Base-by-base conservation (phyloP, 2,113 vertebrate genomes). In the Syngnathus floridae region DNA sequence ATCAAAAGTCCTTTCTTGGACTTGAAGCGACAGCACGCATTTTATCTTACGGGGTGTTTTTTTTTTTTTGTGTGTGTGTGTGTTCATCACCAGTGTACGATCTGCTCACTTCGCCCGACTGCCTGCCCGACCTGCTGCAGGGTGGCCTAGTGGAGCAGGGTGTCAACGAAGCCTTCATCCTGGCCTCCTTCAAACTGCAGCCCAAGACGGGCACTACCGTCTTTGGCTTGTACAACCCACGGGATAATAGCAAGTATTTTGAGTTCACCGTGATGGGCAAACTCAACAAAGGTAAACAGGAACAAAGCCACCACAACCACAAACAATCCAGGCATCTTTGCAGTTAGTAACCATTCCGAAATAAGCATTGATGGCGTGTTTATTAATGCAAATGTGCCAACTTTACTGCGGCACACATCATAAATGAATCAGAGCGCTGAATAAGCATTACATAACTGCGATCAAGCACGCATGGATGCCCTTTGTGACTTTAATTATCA, bases 181-280 rank as follows among this genome's bases (percentile, higher is more conserved):
- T 98, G 2, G 79, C 93, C 67, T 87, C 94, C 19, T 95, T 99
- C 86, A 94, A 91, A 83, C 77, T 99, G 69, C 97, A 95, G 76
- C 90, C 93, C 0, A 95, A 93, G 84, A 92, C 92, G 38, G 93
- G 94, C 58, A 91, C 91, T 77, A 91, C 91, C 2, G 54, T 99
- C 75, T 97, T 98, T 35, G 89, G 93, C 60, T 87, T 99, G 37
- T 94, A 95, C 84, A 95, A 94, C 2, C 90, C 94, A 4, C 75
- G 79, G 67, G 94, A 97, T 86, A 94, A 92, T 87, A 96, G 88
- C 88, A 98, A 95, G 70, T 94, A 96, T 87, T 95, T 99, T 87
- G 97, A 99, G 82, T 96, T 99, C 82, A 92, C 90, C 0, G 92
- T 99, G 56, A 92, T 97, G 91, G 96, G 95, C 62, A 93, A 93